Base-by-base conservation (phyloP, 2,888 invertebrate species). In the Troides aeacus region DNA sequence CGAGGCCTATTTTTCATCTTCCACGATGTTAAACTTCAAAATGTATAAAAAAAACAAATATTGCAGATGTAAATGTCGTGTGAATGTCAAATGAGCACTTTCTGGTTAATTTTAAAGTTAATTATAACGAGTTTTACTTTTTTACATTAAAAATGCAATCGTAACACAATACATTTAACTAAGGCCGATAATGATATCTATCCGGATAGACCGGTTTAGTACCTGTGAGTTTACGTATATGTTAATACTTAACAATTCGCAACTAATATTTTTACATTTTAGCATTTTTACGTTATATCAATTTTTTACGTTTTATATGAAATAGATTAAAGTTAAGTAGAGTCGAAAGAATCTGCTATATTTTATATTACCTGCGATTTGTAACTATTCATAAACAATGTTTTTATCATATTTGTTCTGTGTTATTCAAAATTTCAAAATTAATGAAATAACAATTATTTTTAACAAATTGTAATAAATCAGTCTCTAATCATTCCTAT, bases 121-220 rank as follows among this genome's bases (percentile, higher is more conserved):
- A 58, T 64, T 64, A 69, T 59, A 66, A 66, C 58, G 58, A 62
- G 62, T 69, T 66, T 62, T n/a, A 46, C 59, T 58, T 59, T 30
- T 64, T 69, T 59, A 30, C 21, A 63, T 68, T 62, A 66, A 66
- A 57, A 63, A 53, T 62, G 56, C 18, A 59, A 70, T 53, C 50
- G 70, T 70, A 70, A 70, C 58, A 59, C 62, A 66, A 70, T 70
- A 70, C 63, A 53, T 66, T 65, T 21, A 23, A 62, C 61, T 57
- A 65, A 69, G 65, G 57, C 61, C 61, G 65, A 69, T 69, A 65
- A 69, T 62, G 61, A 39, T 69, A 39, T 36, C 61, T 50, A 30
- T 59, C 63, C 15, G 18, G 58, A 2, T 50, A 24, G 24, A 66
- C 70, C 59, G 63, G 66, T 62, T 70, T 46, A 23, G 30, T 36